Evolutionary conservation across 2,113 vertebrate genomes (phyloP).

Genomic region (Dermatemys mawii): DNA sequence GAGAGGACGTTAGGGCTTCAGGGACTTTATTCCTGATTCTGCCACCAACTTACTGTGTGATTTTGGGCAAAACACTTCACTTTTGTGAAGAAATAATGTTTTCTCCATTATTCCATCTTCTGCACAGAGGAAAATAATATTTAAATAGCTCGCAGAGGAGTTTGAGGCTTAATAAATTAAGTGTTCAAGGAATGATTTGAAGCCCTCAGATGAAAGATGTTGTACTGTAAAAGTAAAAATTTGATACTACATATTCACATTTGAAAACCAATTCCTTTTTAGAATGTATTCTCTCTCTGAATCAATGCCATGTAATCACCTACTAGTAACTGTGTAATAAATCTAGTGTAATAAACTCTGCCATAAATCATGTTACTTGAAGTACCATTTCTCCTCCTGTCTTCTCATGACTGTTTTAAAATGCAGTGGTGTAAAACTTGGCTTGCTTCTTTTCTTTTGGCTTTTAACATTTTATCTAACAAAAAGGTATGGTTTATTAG

Average conservation of each 20-base stretch:
- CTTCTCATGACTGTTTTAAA: not conserved
- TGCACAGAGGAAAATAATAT: constrained; percentile 38
- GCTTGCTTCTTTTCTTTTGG: constrained; percentile 1
- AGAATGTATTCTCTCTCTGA: constrained; percentile 14
- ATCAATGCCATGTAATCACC: constrained; percentile 2
- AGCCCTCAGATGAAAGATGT: constrained; percentile 53
- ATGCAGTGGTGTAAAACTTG: not conserved
- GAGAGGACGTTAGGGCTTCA: constrained; percentile 23
- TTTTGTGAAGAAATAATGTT: no score
- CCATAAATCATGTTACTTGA: not conserved
- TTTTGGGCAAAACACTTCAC: constrained; percentile 40
- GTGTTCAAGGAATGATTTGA: constrained; percentile 65
- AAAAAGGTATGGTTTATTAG: not conserved
- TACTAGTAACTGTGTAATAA: not conserved
- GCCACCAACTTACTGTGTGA: constrained; percentile 45
- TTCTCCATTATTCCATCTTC: constrained; percentile 55
- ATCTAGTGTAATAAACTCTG: not conserved
- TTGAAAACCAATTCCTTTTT: constrained; percentile 52
- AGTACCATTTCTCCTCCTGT: not conserved
- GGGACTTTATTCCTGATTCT: not conserved
- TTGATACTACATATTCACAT: not conserved
- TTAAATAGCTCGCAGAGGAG: constrained; percentile 31
- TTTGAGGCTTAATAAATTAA: constrained; percentile 42
- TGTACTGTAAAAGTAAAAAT: constrained; percentile 46
- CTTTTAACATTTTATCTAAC: not conserved